These are phyloP conservation scores for Dyspetes luteomarginatus DNA, from an alignment of 2,888 invertebrate genomes.

Conservation along the genomic window DNA sequence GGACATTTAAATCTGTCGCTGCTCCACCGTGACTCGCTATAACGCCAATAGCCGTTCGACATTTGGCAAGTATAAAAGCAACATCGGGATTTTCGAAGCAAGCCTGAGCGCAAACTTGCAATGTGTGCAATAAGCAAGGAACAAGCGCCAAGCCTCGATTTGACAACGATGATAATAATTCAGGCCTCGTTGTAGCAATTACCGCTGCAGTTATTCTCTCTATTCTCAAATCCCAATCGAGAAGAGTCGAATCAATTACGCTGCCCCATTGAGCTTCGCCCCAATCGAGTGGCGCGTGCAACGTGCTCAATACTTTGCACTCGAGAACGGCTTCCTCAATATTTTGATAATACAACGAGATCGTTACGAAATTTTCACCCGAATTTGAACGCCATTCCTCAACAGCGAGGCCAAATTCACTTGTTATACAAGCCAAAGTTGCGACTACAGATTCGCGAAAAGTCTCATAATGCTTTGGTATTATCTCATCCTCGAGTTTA, in stretches of 20 bases:
- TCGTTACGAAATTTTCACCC: conserved; percentile 81
- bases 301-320: conserved; percentile 82
- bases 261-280: conserved; percentile 81
- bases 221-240: conserved; percentile 82
- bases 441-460: conserved; percentile 80
- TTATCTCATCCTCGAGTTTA: conserved; percentile 83
- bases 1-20: conserved; percentile 78
- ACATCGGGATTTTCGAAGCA: conserved; percentile 82
- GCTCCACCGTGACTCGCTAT: conserved; percentile 80
- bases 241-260: conserved; percentile 80
- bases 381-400: conserved; percentile 83
- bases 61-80: conserved; percentile 80
- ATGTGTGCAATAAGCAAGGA: conserved; percentile 83
- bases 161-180: conserved; percentile 78
- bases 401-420: conserved; percentile 82
- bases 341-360: conserved; percentile 83
- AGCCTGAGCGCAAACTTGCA: conserved; percentile 82
- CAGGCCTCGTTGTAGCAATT: conserved; percentile 79
- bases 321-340: conserved; percentile 80
- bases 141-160: conserved; percentile 81
- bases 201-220: conserved; percentile 83
- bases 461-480: conserved; percentile 83
- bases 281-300: conserved; percentile 82
- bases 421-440: conserved; percentile 74
- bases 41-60: conserved; percentile 81